Base-by-base conservation (phyloP, 2,113 vertebrate species). In the Leptocoma aspasia region DNA sequence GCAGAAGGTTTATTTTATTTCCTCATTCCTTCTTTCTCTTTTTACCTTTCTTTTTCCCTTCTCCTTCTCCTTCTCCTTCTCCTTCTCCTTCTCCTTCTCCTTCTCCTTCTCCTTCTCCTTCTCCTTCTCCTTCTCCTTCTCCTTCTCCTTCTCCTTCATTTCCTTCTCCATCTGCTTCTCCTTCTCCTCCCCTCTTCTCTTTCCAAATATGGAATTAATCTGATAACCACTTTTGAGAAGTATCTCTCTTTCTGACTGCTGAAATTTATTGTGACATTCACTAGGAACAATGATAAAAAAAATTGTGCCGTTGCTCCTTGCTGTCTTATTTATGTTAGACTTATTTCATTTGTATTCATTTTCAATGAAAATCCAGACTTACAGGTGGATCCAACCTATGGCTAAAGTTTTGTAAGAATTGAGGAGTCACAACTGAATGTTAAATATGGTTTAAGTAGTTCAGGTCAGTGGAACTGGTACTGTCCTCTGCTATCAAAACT, bases 1-100 rank as follows among this genome's bases (percentile, higher is more conserved):
- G 15, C 5, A 53, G 10, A 75, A 4, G 2, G 1, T 0, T 65
- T 57, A 4, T 2, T 17, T 35, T 2, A 19, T 45, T 28, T 27
- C 19, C 20, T 44, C 39, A 10, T 39, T 39, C 39, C 39, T 39
- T 39, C 39, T 37, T 19, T 18, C 7, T 26, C 15, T 31, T 30
- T 41, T 41, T 3, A 26, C 5, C 4, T 37, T 31, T 11, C 9
- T 7, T 9, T 44, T 44, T 7, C 8, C 7, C 18, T 19, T 44
- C 44, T 44, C 18, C 14, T 44, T 13, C 16, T 24, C 15, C 28
- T 64, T 8, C 20, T 23, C 15, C 11, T 13, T 9, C 22, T n/a
- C 6, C 13, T 30, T 6, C 47, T 12, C 23, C 7, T 64, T 30
- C 24, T 14, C 24, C 5, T 15, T 16, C 5, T 21, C 7, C 12